Base-by-base conservation (phyloP, 2,888 invertebrate species). In the Auanema freiburgensis region DNA sequence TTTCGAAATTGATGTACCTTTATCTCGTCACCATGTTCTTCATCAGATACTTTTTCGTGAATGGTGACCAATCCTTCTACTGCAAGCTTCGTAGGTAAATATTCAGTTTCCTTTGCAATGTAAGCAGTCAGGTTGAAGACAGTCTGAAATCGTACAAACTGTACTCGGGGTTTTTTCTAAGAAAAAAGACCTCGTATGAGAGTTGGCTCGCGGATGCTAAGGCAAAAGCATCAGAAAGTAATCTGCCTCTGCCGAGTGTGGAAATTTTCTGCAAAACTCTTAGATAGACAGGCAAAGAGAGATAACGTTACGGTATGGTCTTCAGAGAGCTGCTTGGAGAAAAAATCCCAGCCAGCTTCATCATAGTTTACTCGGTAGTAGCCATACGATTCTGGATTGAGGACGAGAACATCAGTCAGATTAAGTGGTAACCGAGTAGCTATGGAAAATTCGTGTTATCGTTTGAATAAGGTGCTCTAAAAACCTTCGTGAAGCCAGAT, bases 201-300 rank as follows among this genome's bases (percentile, higher is more conserved):
- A 93, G 41, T 88, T 89, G 86, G 0, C 92, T 92, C 23, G 83
- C 81, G 50, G 80, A 80, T 2, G 85, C 85, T 46, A 87, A 74
- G 63, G 84, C 84, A 67, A 87, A 85, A 0, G 91, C 89, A 83
- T 96, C 95, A 76, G 94, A 92, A 8, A 96, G 87, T 40, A 96
- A 86, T 83, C 94, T 93, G 0, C 92, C 65, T 53, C 76, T 57
- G 4, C 68, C 63, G 24, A 55, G 55, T n/a, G 68, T 59, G 23
- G 66, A 57, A 16, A 50, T 40, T 12, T 24, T 46, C 70, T 70
- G 56, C 52, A 66, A 40, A 43, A n/a, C 1, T 3, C 8, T 5
- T 5, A 21, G 18, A 11, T 10, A 51, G 51, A 10, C 51, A 43
- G 51, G 51, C 18, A 51, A 51, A 10, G 11, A 12, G 11, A 18